Evolutionary conservation across 2,888 invertebrate species (phyloP), one percentile per base, ranked within the genome.

Genomic region (Epinotia ramella): DNA sequence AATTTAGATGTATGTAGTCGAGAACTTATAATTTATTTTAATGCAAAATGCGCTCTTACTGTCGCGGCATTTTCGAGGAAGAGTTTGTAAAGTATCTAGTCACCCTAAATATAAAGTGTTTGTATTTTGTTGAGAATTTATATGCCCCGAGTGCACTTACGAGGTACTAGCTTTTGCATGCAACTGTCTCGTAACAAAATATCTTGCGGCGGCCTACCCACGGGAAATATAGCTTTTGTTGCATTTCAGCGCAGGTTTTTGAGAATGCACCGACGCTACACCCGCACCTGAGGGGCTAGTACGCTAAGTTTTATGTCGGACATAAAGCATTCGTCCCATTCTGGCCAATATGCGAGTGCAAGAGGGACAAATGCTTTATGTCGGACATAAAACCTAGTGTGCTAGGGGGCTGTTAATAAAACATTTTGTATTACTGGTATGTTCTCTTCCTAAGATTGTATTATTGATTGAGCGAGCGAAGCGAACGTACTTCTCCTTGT

Each of bases 141-240:
- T 53, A 28, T 33, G n/a, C 53, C 53, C 33, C 28, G 53, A 33
- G 53, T 20, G 28, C 33, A 53, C 66, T 53, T 66, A n/a, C 24
- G 24, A 24, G 33, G 33, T 6, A 33, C 33, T 33, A 33, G 65
- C 65, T 49, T 24, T 16, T 64, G 64, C 24, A 46, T 53, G 66
- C 49, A 66, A 49, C 6, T 53, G 53, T 66, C 49, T 49, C 16
- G 53, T n/a, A 53, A 24, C 49, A 49, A 33, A 64, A 65, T 66
- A 66, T 66, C 53, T 66, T 66, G 53, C 28, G 66, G 53, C n/a
- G 65, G 20, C 6, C 66, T 53, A 33, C 66, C 53, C 28, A 11
- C 53, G 66, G 66, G 66, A 66, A 66, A 66, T 66, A 66, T 66
- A 3, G 28, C 28, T 28, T 24, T 33, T 53, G 28, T 66, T 66